Base-by-base conservation (phyloP, 2,113 vertebrate species). In the Chrysemys picta region DNA sequence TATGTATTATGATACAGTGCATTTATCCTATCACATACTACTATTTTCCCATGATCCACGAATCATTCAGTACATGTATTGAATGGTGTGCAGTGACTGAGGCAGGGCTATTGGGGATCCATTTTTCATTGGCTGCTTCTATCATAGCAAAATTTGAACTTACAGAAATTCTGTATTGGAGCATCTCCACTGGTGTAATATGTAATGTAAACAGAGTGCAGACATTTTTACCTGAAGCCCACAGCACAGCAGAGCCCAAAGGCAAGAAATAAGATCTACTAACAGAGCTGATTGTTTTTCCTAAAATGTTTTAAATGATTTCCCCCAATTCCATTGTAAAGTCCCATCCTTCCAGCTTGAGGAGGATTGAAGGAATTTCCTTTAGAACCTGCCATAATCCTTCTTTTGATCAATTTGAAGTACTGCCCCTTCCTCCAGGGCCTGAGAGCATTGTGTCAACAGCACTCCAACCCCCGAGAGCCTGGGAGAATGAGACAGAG, bases 371-470 rank as follows among this genome's bases (percentile, higher is more conserved):
- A 52, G 31, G 50, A 85, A 50, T 4, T 85, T 78, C 10, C 3
- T 82, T 76, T 3, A 0, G 4, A 47, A 10, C 10, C 59, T 35
- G 1, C 29, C 12, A 5, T 82, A 47, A 91, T 57, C 5, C 56
- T 29, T 8, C 0, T 0, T 31, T 10, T 6, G 54, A 17, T 83
- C 16, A 24, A 27, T 19, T 85, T 49, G 49, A 75, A 80, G 11
- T n/a, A 5, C 4, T 0, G 0, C 27, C 14, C 11, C 35, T 89
- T 81, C 35, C 50, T 59, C 47, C 49, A 89, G 1, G 50, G 80
- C 3, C 10, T 14, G 35, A 62, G 57, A 6, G 21, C 4, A 1
- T 21, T 82, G 25, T n/a, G 56, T 42, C 79, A 54, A 59, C 79
- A 85, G 14, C 22, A 3, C 17, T 54, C 21, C 59, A 82, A 52